Percentiles rank a stretch among this genome's conserved stretches.
Conservation (phyloP, 2,113 vertebrate genomes). For the Turdus rufiventris region DNA sequence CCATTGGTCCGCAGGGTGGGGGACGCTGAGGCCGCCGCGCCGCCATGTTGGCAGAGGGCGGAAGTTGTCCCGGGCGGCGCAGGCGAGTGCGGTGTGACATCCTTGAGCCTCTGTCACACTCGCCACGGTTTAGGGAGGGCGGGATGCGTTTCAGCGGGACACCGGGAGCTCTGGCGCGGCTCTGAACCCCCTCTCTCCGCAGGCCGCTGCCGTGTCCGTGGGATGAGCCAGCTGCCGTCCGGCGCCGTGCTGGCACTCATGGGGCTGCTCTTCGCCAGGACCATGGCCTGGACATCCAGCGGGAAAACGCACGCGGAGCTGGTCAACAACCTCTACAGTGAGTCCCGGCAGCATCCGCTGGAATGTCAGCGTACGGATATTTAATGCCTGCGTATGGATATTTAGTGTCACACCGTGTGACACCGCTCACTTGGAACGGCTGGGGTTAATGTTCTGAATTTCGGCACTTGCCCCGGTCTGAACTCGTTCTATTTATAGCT, state of each 20-base stretch:
- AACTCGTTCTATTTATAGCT: not conserved
- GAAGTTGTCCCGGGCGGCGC: not conserved
- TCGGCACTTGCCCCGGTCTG: not conserved
- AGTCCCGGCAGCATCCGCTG: not conserved
- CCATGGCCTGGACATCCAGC: constrained; percentile 88
- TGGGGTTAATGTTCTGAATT: rapidly evolving
- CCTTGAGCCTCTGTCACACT: rapidly evolving
- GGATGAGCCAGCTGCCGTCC: constrained; percentile 72
- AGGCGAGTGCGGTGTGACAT: not conserved
- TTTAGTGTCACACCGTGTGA: rapidly evolving
- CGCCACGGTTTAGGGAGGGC: rapidly evolving
- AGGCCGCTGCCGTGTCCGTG: constrained; percentile 19
- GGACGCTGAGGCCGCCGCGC: rapidly evolving
- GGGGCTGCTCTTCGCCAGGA: constrained; percentile 83
- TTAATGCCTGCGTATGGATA: rapidly evolving
- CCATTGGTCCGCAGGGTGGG: not conserved
- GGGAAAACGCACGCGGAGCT: constrained; percentile 85
- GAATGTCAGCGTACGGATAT: rapidly evolving
- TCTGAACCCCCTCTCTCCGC: not conserved
- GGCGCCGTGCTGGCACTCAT: constrained; percentile 76
- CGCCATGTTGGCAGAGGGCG: not conserved
- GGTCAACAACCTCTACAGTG: constrained; percentile 84
- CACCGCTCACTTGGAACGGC: rapidly evolving
- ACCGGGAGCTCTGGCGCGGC: not conserved
- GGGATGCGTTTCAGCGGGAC: not conserved